A percentile compares a stretch with the other conserved stretches of the same genome.
phyloP scores from a whole-genome alignment of 2,888 invertebrate genomes.

The Marronus borbonicus region DNA sequence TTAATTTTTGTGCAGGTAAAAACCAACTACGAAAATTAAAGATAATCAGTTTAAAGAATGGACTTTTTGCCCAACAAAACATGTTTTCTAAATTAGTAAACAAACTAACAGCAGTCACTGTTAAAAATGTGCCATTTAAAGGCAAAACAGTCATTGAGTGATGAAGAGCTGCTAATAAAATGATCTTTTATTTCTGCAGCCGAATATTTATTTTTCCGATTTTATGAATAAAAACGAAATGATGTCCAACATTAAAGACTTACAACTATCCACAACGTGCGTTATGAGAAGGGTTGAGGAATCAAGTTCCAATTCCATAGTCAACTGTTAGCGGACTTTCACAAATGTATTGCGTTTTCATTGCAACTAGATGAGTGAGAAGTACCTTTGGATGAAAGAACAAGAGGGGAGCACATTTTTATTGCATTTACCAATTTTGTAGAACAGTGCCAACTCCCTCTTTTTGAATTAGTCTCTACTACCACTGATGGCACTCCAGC shows the following conservation, averaged over 20 bases:
- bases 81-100: neutral
- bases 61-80: neutral
- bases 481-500: neutral
- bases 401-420: neutral
- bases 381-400: neutral
- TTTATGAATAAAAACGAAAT: neutral
- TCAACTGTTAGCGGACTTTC: neutral
- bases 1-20: too few species aligned
- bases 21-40: neutral
- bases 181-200: neutral
- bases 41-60: neutral
- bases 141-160: neutral
- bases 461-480: neutral
- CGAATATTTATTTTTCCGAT: neutral
- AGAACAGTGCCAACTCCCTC: neutral
- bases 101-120: too few species aligned
- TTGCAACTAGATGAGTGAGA: neutral
- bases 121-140: neutral
- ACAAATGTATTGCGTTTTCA: neutral
- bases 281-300: slow-evolving; percentile 4
- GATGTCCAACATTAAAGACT: neutral
- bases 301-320: neutral
- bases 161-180: too few species aligned
- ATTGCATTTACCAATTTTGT: neutral
- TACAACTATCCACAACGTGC: neutral